Percentiles rank a stretch among this genome's conserved stretches.
Evolutionary conservation across 2,113 vertebrate genomes (phyloP).

Genomic region (Brachyistius frenatus): DNA sequence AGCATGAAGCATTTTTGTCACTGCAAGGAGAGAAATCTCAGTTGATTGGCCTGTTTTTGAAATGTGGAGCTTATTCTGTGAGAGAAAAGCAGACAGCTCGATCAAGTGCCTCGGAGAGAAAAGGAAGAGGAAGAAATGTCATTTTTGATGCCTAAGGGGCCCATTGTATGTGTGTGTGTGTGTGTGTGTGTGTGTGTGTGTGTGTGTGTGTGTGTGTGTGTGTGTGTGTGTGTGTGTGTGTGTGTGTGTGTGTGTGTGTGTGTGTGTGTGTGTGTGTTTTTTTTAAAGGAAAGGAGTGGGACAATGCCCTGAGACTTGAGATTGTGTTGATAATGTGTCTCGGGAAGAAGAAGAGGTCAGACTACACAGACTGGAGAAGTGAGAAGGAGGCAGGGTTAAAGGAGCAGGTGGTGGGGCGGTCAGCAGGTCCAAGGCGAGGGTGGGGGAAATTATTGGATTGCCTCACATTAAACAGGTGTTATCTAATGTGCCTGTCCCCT

Average conservation of each 20-base stretch:
- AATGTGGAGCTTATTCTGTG: background rate
- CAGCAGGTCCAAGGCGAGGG: background rate
- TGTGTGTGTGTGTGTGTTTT: background rate
- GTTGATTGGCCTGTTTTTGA: too few relatives aligned
- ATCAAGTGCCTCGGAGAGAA: background rate
- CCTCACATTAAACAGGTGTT: constrained; percentile 9
- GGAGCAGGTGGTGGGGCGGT: background rate
- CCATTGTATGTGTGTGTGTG: background rate
- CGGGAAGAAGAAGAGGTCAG: constrained; percentile 10
- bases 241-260: background rate
- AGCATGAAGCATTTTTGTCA: too few relatives aligned
- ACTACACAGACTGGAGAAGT: background rate
- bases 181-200: background rate
- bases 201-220: background rate
- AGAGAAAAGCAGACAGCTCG: background rate
- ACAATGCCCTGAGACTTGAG: background rate
- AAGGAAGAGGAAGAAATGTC: background rate
- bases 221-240: background rate
- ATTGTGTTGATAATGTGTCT: constrained; percentile 11
- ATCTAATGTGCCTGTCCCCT: background rate
- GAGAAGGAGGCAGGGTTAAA: background rate
- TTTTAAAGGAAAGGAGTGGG: background rate
- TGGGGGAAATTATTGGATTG: background rate
- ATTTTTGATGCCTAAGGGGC: background rate
- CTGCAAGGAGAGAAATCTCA: too few relatives aligned